A percentile compares a stretch with the other conserved stretches of the same genome.
phyloP scores from a whole-genome alignment of 2,113 vertebrate genomes.

The Mesitornis unicolor region DNA sequence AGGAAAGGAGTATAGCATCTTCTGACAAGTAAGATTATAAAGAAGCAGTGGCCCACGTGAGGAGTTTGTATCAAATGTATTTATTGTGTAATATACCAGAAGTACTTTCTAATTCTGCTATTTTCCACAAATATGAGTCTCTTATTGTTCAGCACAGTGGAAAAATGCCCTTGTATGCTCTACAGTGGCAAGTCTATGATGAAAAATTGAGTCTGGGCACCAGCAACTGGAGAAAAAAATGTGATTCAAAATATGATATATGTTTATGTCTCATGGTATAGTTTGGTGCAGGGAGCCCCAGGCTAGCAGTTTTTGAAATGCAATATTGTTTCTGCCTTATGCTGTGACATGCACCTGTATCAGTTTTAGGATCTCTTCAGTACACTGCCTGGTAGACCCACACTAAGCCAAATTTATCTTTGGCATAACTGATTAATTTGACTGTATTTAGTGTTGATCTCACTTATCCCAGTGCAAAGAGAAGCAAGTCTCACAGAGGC shows the following conservation, averaged over 20 bases:
- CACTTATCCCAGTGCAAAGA: background rate
- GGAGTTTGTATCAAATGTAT: background rate
- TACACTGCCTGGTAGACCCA: background rate
- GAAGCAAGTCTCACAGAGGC: background rate
- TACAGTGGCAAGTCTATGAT: background rate
- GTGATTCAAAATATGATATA: background rate
- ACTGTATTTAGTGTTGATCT: background rate
- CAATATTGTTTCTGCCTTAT: background rate
- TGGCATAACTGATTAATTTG: background rate
- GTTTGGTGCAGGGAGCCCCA: background rate
- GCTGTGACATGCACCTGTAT: background rate
- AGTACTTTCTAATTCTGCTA: background rate
- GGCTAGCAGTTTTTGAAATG: background rate
- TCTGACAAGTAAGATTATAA: background rate
- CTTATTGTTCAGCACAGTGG: background rate
- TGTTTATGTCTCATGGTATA: background rate
- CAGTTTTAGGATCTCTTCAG: background rate
- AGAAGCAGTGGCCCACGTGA: background rate
- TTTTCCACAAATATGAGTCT: background rate
- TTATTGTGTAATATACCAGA: background rate
- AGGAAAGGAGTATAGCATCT: background rate
- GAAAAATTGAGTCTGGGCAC: background rate
- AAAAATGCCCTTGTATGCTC: background rate
- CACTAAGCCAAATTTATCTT: background rate
- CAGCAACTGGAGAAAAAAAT: background rate